phyloP scores from a whole-genome alignment of 2,888 invertebrate genomes.

The Heliconius cydno region DNA sequence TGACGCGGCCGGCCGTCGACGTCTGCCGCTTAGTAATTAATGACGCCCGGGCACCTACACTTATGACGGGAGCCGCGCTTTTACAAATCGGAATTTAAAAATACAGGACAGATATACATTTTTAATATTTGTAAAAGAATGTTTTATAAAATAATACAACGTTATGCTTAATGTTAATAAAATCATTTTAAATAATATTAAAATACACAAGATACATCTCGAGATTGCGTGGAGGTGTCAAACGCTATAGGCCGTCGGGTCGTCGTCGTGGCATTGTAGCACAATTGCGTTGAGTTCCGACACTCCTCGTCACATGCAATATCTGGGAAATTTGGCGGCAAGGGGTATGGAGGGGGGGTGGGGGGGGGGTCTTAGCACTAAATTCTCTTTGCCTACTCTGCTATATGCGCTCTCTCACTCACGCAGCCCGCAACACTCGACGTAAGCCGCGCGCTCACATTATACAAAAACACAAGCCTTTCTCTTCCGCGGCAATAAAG shows the following conservation, averaged over 20 bases:
- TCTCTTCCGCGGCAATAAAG: constrained; percentile 20
- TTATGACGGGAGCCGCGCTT: background rate
- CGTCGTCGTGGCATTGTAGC: no score
- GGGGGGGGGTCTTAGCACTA: no score
- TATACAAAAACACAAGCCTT: constrained; percentile 23
- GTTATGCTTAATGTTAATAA: background rate
- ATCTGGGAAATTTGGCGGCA: no score
- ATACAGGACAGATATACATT: background rate
- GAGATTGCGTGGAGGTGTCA: no score
- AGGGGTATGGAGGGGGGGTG: no score
- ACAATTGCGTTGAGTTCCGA: no score
- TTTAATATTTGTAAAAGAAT: background rate
- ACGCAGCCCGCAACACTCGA: background rate
- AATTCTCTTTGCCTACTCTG: no score
- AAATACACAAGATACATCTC: no score
- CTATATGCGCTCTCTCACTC: background rate
- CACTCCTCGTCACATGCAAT: no score
- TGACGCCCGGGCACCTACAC: background rate
- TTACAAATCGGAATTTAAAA: constrained; percentile 1
- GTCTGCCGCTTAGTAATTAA: background rate
- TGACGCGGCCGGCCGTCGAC: background rate
- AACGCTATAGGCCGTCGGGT: no score
- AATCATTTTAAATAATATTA: background rate
- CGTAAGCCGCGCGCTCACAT: constrained; percentile 9
- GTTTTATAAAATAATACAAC: background rate